A percentile compares a stretch with the other conserved stretches of the same genome.
Evolutionary conservation across 1,140 invertebrate species (phyloP).

Genomic region (Drosophila kanapiae): DNA sequence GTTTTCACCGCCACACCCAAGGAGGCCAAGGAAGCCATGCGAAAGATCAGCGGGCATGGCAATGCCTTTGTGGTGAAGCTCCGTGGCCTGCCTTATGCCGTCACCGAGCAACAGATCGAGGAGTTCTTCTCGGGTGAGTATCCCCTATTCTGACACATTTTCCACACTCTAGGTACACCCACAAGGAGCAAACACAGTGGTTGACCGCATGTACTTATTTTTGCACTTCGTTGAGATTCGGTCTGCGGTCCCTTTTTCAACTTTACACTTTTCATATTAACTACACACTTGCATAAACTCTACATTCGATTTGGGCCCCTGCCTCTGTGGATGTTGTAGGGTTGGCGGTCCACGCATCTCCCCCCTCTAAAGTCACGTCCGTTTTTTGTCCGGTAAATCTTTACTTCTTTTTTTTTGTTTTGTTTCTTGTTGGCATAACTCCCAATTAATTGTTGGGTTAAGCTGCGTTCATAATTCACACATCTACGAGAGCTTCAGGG

Average conservation of each 20-base stretch:
- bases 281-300: constrained; percentile 33
- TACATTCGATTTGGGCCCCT: constrained; percentile 28
- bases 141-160: background rate
- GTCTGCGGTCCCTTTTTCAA: constrained; percentile 39
- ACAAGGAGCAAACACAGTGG: constrained; percentile 37
- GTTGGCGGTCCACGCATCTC: constrained; percentile 14
- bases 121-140: constrained; percentile 83
- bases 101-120: constrained; percentile 80
- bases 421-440: background rate
- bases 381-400: constrained; percentile 24
- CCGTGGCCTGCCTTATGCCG: constrained; percentile 79
- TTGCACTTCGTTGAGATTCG: constrained; percentile 42
- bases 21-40: constrained; percentile 81
- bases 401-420: constrained; percentile 8
- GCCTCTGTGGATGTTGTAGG: constrained; percentile 26
- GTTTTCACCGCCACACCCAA: constrained; percentile 80
- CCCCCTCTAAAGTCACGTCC: constrained; percentile 31
- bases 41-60: constrained; percentile 74
- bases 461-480: constrained; percentile 21
- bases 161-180: constrained; percentile 8
- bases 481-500: constrained; percentile 16
- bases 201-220: constrained; percentile 45
- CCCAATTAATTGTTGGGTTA: constrained; percentile 17
- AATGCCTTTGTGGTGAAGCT: constrained; percentile 80
- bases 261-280: constrained; percentile 43